These are phyloP conservation scores for Betta splendens DNA, from an alignment of 2,797 vertebrate genomes.

Conservation along the genomic window DNA sequence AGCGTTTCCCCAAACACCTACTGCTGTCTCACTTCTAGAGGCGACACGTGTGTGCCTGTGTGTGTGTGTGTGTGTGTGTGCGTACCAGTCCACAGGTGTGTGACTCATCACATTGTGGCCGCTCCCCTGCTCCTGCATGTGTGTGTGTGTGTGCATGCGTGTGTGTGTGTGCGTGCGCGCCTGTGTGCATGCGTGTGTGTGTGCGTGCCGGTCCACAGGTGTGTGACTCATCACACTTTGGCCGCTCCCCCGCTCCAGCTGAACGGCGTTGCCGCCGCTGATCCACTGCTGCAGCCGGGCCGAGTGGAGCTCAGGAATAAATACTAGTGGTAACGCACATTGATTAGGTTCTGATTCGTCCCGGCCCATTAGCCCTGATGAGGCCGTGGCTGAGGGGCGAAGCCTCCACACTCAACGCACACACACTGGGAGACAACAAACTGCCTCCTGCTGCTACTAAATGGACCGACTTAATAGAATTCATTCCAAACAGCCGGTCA, in stretches of 20 bases:
- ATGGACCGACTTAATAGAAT: constrained; percentile 35
- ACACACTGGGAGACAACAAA: not conserved
- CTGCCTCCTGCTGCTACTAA: constrained; percentile 2
- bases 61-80: not conserved
- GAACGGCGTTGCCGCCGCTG: constrained; percentile 42
- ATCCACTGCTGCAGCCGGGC: constrained; percentile 3
- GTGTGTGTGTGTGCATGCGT: not conserved
- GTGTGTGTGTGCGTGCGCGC: constrained; percentile 6
- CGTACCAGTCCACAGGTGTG: too few relatives aligned
- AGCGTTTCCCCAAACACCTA: constrained; percentile 1
- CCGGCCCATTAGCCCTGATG: constrained; percentile 63
- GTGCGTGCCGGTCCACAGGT: constrained; percentile 28
- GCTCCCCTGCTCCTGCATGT: too few relatives aligned
- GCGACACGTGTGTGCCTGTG: not conserved
- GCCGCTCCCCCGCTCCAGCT: constrained; percentile 33
- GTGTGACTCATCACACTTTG: constrained; percentile 45
- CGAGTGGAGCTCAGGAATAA: constrained; percentile 42
- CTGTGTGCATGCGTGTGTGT: constrained; percentile 18
- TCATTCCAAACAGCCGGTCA: constrained; percentile 22
- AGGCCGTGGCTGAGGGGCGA: constrained; percentile 40
- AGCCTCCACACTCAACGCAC: constrained; percentile 8
- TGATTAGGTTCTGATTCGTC: constrained; percentile 70
- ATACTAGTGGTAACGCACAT: constrained; percentile 65
- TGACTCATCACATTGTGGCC: too few relatives aligned
- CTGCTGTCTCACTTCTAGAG: not conserved